Percentiles rank a stretch among this genome's conserved stretches.
Evolutionary conservation across 2,888 invertebrate species (phyloP).

Genomic region (Thymelicus acteon): DNA sequence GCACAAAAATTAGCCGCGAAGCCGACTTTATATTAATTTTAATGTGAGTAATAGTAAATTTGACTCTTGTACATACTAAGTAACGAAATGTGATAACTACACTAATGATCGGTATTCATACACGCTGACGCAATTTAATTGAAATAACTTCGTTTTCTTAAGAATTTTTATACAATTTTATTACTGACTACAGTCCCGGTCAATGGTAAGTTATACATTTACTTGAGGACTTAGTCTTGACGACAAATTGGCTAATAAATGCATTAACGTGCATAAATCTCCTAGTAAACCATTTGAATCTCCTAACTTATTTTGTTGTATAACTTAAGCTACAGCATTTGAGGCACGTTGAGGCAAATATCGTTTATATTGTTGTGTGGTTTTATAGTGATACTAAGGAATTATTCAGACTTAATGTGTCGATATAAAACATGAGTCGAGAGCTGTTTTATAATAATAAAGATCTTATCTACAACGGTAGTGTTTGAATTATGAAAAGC

Average conservation of each 20-base stretch:
- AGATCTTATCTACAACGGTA: too few relatives aligned
- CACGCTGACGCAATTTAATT: neutral
- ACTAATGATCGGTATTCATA: neutral
- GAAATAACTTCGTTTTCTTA: too few relatives aligned
- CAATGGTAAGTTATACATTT: too few relatives aligned
- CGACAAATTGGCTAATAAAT: neutral
- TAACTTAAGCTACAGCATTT: conserved; percentile 14
- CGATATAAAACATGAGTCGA: neutral
- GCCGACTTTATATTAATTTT: conserved; percentile 42
- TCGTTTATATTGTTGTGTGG: neutral
- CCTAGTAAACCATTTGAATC: conserved; percentile 3
- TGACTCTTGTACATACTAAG: neutral
- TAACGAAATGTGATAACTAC: neutral
- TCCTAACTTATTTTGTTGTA: neutral
- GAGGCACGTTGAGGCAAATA: conserved; percentile 19
- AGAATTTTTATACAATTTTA: too few relatives aligned
- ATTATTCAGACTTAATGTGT: conserved; percentile 2
- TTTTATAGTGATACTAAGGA: neutral
- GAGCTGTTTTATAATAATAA: too few relatives aligned
- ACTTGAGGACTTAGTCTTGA: neutral
- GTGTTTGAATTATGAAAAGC: too few relatives aligned
- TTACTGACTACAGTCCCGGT: too few relatives aligned
- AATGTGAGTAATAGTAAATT: neutral
- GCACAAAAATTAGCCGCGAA: conserved; percentile 66
- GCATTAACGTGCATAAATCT: neutral